Base-by-base conservation (phyloP, 2,797 vertebrate species). In the Alectoris magna region DNA sequence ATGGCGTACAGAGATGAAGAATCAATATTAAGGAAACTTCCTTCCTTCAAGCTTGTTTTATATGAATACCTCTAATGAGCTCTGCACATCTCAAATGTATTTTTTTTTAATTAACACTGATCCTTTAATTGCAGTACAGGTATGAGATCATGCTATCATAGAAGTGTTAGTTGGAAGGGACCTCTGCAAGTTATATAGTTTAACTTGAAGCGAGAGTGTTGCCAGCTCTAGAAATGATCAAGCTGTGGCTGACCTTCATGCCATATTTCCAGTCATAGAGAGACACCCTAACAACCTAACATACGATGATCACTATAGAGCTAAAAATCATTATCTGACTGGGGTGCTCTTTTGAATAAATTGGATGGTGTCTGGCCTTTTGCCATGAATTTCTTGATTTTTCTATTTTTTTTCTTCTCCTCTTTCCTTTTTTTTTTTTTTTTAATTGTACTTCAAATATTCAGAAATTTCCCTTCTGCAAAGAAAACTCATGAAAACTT, bases 261-360 rank as follows among this genome's bases (percentile, higher is more conserved):
- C 23, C 4, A 0, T 70, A 56, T 78, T 81, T 84, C 66, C 46
- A 94, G 75, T 21, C 4, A 0, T 29, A 56, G 53, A 84, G 85
- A 68, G 41, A 67, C 14, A 87, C 3, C 21, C 68, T 82, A 71
- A 58, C 62, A 74, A 67, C 67, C 55, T 53, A 70, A 70, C 34
- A 62, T 62, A 77, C 53, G 74, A 90, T 77, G 49, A 87, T 89
- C 66, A 74, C 51, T 87, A 66, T 81, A 74, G 58, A 63, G 63
- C 79, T 93, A 91, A 93, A 91, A 93, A 92, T 91, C 91, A 91
- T 78, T 67, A 43, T 58, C 53, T 81, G 75, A 74, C 83, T 39
- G 58, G 34, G 23, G 39, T 48, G 56, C 78, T 76, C 66, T 55
- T 64, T 70, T 38, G 31, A 58, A 87, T 63, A 41, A 39, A 39